These are phyloP conservation scores for Sarcophaga subvicina DNA, from an alignment of 2,888 invertebrate species.

Conservation along the genomic window DNA sequence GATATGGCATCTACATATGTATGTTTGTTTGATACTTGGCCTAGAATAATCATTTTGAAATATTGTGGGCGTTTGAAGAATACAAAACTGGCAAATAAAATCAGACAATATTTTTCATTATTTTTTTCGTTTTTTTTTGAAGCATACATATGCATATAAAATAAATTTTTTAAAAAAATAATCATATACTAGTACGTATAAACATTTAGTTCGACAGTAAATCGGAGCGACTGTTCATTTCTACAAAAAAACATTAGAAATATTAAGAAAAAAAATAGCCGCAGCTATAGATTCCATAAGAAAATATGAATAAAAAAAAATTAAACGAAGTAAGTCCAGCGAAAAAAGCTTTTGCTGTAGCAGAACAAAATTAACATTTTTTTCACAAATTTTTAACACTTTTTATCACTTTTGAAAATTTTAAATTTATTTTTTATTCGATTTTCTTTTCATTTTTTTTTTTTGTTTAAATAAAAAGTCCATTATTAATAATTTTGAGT, in stretches of 20 bases:
- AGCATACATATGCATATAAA: not conserved
- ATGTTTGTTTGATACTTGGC: conserved; percentile 54
- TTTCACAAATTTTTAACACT: not conserved
- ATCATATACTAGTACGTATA: conserved; percentile 8
- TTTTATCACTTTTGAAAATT: not conserved
- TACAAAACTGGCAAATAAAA: conserved; percentile 63
- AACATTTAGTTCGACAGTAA: not conserved
- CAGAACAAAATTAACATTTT: not conserved
- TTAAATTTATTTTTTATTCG: not conserved
- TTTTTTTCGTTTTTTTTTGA: not conserved
- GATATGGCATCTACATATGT: conserved; percentile 53
- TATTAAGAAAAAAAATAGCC: not conserved
- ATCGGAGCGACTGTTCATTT: not conserved
- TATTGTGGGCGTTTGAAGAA: conserved; percentile 66
- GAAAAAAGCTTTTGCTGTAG: conserved; percentile 30
- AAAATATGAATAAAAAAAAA: not conserved
- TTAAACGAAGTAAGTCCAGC: conserved; percentile 8
- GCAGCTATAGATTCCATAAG: not conserved
- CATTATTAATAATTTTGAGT: not conserved
- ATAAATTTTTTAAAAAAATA: not conserved
- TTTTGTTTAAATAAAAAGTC: not conserved
- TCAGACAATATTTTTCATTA: conserved; percentile 47
- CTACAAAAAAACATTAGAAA: not conserved
- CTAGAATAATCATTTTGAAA: conserved; percentile 65
- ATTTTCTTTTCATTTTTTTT: no score